These are phyloP conservation scores for Eupithecia insigniata DNA, from an alignment of 2,888 invertebrate species.

Conservation along the genomic window DNA sequence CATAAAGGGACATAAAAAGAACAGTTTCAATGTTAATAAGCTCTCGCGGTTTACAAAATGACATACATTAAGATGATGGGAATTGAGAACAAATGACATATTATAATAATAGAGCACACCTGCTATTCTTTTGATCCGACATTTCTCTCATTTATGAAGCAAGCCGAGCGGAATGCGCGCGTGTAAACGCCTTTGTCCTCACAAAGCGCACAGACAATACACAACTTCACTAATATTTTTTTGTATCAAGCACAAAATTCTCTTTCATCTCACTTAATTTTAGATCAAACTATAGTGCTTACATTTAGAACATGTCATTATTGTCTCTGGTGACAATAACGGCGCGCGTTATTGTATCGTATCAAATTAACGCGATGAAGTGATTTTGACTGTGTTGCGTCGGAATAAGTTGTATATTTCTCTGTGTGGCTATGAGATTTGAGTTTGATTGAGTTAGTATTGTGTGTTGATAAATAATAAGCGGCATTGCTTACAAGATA, in stretches of 20 bases:
- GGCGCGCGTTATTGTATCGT: conserved; percentile 53
- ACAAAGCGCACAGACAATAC: conserved; percentile 77
- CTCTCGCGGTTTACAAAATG: conserved; percentile 60
- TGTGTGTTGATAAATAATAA: conserved; percentile 81
- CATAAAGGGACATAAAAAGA: conserved; percentile 54
- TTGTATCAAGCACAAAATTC: conserved; percentile 78
- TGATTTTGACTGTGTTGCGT: conserved; percentile 52
- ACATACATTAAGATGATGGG: conserved; percentile 65
- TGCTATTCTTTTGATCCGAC: conserved; percentile 83
- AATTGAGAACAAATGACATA: conserved; percentile 78
- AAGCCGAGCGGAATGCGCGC: conserved; percentile 80
- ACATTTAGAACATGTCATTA: conserved; percentile 81
- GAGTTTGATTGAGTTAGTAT: conserved; percentile 59
- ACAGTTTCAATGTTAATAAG: conserved; percentile 63
- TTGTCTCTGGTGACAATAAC: conserved; percentile 71
- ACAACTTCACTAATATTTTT: conserved; percentile 77
- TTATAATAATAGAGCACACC: conserved; percentile 82
- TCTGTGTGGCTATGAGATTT: conserved; percentile 45
- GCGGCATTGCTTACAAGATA: conserved; percentile 73
- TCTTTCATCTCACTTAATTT: conserved; percentile 83
- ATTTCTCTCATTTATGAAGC: conserved; percentile 84
- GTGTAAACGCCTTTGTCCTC: conserved; percentile 75
- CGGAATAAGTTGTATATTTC: conserved; percentile 47
- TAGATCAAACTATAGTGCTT: conserved; percentile 82
- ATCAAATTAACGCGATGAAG: conserved; percentile 38